Evolutionary conservation across 2,797 vertebrate species (phyloP), one percentile per base, ranked within the genome.

Genomic region (Mus minutoides): DNA sequence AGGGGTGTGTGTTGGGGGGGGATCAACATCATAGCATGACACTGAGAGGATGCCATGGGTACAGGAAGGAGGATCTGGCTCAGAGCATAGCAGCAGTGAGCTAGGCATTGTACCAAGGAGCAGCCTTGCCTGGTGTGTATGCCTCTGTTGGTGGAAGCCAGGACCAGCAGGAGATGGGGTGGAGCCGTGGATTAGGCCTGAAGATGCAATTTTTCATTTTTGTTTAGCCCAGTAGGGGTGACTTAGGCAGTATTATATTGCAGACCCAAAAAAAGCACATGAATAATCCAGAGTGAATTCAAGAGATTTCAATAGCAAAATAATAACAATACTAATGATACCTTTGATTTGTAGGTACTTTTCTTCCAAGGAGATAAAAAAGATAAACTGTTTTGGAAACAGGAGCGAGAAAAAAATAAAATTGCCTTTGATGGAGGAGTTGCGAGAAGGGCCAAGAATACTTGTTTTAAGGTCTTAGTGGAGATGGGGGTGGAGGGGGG

Each of bases 301-400:
- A 97, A 97, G 96, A 97, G 96, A 97, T 97, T 97, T 98, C 97
- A 97, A 96, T 96, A 95, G 96, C 94, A 95, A 97, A 98, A 97
- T 97, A 97, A 97, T 95, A 97, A 98, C 97, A 97, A 97, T 97
- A 97, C 96, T 98, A 98, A 98, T 97, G 95, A 97, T 96, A 96
- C 95, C 96, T 97, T 97, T 97, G 96, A 97, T 97, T 97, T 93
- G 52, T 71, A 0, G 96, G 91, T 85, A 96, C 91, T 97, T 98
- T 97, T 96, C 97, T 97, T 97, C 97, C 69, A 86, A 97, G 97
- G 94, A 97, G 96, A 97, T 97, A 97, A 97, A 98, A 85, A 97
- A 97, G 97, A 97, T 97, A 97, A 98, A 97, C 96, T 97, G 97
- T 97, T 97, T 97, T 97, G 96, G 96, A 97, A 97, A 97, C 95